These are phyloP conservation scores for Antitype chi DNA, from an alignment of 2,888 invertebrate genomes.

Conservation along the genomic window DNA sequence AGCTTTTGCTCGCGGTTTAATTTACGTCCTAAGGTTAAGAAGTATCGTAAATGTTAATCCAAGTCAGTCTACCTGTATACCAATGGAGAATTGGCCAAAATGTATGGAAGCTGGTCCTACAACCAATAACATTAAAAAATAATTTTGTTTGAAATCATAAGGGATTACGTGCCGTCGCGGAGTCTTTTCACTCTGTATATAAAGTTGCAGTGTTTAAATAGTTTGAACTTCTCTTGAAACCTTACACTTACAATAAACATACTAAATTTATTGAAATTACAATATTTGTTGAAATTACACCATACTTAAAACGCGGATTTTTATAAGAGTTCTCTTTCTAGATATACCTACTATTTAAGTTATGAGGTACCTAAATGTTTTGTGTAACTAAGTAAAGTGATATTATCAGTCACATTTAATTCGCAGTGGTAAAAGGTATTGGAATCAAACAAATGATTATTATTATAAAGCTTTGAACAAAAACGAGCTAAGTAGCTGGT, in stretches of 20 bases:
- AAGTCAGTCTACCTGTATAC: too few relatives aligned
- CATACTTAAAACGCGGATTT: background rate
- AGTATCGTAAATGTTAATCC: background rate
- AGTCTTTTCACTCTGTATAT: background rate
- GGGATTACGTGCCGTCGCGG: background rate
- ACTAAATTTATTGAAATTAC: background rate
- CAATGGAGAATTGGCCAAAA: background rate
- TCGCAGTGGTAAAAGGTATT: background rate
- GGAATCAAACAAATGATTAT: background rate
- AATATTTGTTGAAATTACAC: constrained; percentile 1
- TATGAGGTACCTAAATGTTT: background rate
- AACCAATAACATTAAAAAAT: background rate
- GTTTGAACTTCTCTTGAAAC: background rate
- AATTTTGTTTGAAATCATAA: background rate
- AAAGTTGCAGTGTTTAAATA: background rate
- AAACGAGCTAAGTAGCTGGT: constrained; percentile 12
- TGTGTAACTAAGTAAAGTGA: background rate
- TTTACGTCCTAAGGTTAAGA: background rate
- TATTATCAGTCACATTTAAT: background rate
- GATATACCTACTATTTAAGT: background rate
- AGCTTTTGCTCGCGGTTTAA: background rate
- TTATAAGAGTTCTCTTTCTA: background rate
- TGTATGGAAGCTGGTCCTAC: background rate
- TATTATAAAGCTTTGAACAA: background rate
- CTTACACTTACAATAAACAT: background rate